These are phyloP conservation scores for Semicossyphus pulcher DNA, from an alignment of 2,113 vertebrate species.

Conservation along the genomic window DNA sequence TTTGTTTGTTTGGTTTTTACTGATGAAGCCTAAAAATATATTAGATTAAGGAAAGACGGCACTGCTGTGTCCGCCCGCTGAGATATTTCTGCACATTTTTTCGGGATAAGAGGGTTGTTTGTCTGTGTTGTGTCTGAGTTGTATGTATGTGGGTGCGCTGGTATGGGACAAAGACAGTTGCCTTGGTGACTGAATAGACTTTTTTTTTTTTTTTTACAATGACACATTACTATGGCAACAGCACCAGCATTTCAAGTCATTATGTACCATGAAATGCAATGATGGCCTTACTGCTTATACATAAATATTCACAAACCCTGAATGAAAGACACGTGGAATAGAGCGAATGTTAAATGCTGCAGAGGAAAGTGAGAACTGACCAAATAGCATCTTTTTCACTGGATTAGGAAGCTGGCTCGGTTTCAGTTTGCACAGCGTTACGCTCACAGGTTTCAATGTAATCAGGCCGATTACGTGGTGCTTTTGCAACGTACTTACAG, in stretches of 20 bases:
- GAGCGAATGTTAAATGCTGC: background rate
- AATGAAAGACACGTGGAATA: background rate
- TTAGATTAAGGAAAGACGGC: background rate
- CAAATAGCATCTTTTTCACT: background rate
- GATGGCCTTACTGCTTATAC: background rate
- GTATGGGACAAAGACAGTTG: constrained; percentile 3
- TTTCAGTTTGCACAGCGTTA: background rate
- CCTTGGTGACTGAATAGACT: constrained; percentile 25
- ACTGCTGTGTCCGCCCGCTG: too few relatives aligned
- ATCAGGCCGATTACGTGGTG: background rate
- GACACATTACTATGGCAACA: constrained; percentile 35
- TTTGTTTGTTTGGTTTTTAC: background rate
- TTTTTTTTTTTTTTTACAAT: background rate
- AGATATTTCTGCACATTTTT: background rate
- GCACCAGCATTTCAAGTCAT: constrained; percentile 14
- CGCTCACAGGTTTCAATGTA: constrained; percentile 11
- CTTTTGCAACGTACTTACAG: constrained; percentile 12
- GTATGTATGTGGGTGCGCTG: background rate
- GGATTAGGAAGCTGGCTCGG: background rate
- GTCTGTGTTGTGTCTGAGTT: constrained; percentile 15
- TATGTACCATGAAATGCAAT: background rate
- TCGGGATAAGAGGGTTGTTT: too few relatives aligned
- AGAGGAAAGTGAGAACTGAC: background rate
- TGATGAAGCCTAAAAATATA: background rate
- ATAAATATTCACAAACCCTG: background rate